Base-by-base conservation (phyloP, 2,113 vertebrate species). In the Machaerirhynchus nigripectus region DNA sequence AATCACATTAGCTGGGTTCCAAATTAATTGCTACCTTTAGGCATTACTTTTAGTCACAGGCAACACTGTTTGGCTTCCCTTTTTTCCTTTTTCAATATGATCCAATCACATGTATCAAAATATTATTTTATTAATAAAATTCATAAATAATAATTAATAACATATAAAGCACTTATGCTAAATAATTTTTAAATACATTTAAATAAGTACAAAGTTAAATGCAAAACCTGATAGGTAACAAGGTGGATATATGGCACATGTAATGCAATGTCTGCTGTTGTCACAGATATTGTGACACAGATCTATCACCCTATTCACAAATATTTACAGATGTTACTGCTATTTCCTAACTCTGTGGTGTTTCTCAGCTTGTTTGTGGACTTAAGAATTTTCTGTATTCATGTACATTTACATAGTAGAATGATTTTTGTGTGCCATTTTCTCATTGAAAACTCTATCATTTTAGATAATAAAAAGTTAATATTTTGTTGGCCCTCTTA, bases 11-110 rank as follows among this genome's bases (percentile, higher is more conserved):
- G 37, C 35, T 47, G 67, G 77, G 46, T 75, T 93, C 50, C 57
- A 96, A 95, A 90, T 93, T 50, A 90, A 96, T 71, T 95, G 52
- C 52, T 93, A 89, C 85, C 95, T 96, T 83, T 65, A 96, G 84
- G 75, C 82, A 52, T 27, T 83, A 74, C 33, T 73, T 93, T 80
- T 31, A 88, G 78, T 83, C 67, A 69, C 53, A 85, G 53, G 15
- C 50, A 79, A 64, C 18, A 39, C 5, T 70, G 9, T 24, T 68
- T 39, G 10, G 35, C 5, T 87, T 80, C 47, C 56, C n/a, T 61
- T 53, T 80, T 6, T 49, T 79, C 49, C 37, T 22, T 84, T 63
- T 89, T 83, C 37, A 61, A 59, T 9, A 56, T 56, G 37, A 91
- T 67, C 21, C 30, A 70, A 75, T 60, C 10, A 33, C 10, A 31